Percentiles rank a stretch among this genome's conserved stretches.
Evolutionary conservation across 1,140 invertebrate genomes (phyloP).

Genomic region (Drosophila nigrodunni): DNA sequence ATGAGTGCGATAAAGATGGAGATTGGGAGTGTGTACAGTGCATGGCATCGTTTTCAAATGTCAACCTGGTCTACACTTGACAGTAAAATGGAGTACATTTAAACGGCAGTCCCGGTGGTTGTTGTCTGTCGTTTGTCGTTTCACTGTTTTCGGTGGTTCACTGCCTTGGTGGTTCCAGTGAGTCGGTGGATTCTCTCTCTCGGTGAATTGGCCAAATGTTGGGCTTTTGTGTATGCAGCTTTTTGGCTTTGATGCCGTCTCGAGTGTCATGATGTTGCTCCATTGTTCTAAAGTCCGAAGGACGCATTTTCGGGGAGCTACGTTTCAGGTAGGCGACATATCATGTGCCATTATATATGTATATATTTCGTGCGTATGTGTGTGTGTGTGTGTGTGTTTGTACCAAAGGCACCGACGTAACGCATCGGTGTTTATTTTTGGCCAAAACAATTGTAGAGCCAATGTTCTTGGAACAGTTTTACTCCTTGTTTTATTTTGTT

Average conservation of each 20-base stretch:
- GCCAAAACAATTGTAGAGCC: constrained; percentile 40
- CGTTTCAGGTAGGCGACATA: constrained; percentile 75
- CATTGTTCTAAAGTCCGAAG: constrained; percentile 45
- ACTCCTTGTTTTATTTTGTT: not conserved
- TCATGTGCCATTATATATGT: constrained; percentile 68
- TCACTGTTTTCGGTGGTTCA: not conserved
- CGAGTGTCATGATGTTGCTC: constrained; percentile 64
- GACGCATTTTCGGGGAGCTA: constrained; percentile 13
- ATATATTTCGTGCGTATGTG: too few relatives aligned
- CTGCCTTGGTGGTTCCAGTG: constrained; percentile 2
- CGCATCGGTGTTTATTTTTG: constrained; percentile 46
- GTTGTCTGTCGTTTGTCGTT: not conserved
- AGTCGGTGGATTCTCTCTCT: not conserved
- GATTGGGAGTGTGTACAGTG: constrained; percentile 15
- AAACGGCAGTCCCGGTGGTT: constrained; percentile 53
- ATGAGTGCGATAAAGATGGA: not conserved
- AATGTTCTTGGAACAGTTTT: constrained; percentile 20
- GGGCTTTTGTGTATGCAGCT: constrained; percentile 57
- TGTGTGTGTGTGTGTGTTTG: not conserved
- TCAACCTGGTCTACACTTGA: constrained; percentile 77
- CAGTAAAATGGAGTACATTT: constrained; percentile 82
- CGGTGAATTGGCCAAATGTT: constrained; percentile 9
- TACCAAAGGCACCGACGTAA: constrained; percentile 68
- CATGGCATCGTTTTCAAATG: constrained; percentile 63
- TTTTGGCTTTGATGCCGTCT: constrained; percentile 64